Evolutionary conservation across 1,140 invertebrate species (phyloP).

Genomic region (Halyomorpha halys): DNA sequence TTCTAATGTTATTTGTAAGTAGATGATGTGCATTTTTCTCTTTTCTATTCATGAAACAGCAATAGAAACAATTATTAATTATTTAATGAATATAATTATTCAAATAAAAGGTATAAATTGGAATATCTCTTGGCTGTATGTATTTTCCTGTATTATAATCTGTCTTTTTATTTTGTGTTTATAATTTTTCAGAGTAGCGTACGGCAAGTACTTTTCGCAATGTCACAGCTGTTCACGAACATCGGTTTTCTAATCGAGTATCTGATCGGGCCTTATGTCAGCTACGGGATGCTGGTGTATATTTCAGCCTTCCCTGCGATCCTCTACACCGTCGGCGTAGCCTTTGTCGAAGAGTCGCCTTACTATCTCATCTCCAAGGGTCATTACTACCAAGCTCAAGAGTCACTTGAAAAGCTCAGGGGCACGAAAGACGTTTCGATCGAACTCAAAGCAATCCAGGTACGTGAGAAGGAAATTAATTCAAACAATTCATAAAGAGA

Average conservation of each 20-base stretch:
- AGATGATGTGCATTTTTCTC: too few species aligned
- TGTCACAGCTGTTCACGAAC: constrained; percentile 15
- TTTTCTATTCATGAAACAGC: too few species aligned
- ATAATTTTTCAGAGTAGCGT: constrained; percentile 3
- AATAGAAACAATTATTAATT: too few species aligned
- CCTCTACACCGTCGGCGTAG: constrained; percentile 50
- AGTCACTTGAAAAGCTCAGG: constrained; percentile 38
- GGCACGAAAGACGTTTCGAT: constrained; percentile 3
- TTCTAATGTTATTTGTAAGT: too few species aligned
- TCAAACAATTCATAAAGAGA: too few species aligned
- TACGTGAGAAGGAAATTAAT: neutral
- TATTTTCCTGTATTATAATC: too few species aligned
- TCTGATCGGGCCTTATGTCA: constrained; percentile 56
- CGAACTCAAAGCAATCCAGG: constrained; percentile 14
- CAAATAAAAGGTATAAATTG: too few species aligned
- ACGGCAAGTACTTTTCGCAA: constrained; percentile 10
- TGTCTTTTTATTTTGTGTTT: too few species aligned
- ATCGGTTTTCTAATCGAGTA: constrained; percentile 65
- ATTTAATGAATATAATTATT: too few species aligned
- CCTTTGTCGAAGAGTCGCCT: constrained; percentile 67
- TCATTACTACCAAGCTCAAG: constrained; percentile 46
- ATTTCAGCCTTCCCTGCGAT: constrained; percentile 47
- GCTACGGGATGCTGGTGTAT: constrained; percentile 54
- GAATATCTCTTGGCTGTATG: too few species aligned
- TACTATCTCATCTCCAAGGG: constrained; percentile 54